phyloP scores from a whole-genome alignment of 2,888 invertebrate species.

The Unio delphinus region DNA sequence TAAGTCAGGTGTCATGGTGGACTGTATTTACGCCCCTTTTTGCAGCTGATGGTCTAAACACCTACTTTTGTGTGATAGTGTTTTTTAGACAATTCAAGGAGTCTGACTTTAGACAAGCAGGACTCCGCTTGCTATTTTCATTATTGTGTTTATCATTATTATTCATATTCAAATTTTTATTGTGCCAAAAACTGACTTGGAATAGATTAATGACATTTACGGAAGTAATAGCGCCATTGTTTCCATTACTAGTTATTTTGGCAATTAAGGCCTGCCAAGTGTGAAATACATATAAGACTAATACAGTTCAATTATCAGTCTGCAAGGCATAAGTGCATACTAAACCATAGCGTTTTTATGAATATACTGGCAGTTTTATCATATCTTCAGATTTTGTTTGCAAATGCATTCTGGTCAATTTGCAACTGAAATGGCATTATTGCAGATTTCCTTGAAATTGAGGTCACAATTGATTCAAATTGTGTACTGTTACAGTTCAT shows the following conservation, averaged over 20 bases:
- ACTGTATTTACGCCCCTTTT: slow-evolving; percentile 92
- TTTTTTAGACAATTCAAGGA: slow-evolving; percentile 92
- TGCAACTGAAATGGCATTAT: too few species aligned
- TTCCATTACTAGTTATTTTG: slow-evolving; percentile 89
- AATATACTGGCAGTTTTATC: too few species aligned
- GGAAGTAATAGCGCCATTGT: slow-evolving; percentile 92
- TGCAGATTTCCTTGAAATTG: too few species aligned
- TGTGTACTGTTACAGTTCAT: too few species aligned
- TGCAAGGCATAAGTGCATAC: too few species aligned
- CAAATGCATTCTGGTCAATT: too few species aligned
- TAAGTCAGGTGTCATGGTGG: slow-evolving; percentile 83
- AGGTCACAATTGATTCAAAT: too few species aligned
- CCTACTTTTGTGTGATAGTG: slow-evolving; percentile 95
- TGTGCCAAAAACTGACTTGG: slow-evolving; percentile 89
- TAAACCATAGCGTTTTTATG: too few species aligned
- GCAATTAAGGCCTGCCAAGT: slow-evolving; percentile 92
- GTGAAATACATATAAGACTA: too few species aligned
- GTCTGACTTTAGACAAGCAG: slow-evolving; percentile 76
- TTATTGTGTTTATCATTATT: slow-evolving; percentile 85
- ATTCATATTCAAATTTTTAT: slow-evolving; percentile 90
- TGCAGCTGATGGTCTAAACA: slow-evolving; percentile 91
- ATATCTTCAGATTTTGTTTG: too few species aligned
- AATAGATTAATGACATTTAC: slow-evolving; percentile 85
- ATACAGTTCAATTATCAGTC: too few species aligned
- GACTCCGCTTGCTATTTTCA: slow-evolving; percentile 86